Conservation (phyloP, 2,888 invertebrate genomes). For the Busseola fusca region DNA sequence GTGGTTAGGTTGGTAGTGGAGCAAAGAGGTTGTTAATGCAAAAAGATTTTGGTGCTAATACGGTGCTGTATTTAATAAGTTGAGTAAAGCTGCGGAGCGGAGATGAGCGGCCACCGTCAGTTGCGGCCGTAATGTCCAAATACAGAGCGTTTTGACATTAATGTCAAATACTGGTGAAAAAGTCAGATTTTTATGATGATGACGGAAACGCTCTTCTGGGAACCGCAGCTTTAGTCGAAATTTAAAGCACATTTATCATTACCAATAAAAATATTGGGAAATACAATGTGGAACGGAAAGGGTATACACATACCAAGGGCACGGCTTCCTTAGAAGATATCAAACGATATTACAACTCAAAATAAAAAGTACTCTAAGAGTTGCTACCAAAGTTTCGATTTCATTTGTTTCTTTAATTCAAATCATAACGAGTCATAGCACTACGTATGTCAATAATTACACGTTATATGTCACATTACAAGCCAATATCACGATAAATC, state of each 20-base stretch:
- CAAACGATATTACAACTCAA: too few relatives aligned
- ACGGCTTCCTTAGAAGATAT: too few relatives aligned
- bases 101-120: background rate
- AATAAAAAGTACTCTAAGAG: too few relatives aligned
- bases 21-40: conserved; percentile 12
- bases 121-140: background rate
- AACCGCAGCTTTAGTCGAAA: background rate
- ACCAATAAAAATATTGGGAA: background rate
- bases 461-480: too few relatives aligned
- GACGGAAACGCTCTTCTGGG: background rate
- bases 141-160: background rate
- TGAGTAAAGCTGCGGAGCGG: background rate
- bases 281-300: too few relatives aligned
- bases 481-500: too few relatives aligned
- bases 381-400: too few relatives aligned
- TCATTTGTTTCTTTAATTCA: too few relatives aligned
- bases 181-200: background rate
- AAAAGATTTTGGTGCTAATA: conserved; percentile 34
- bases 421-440: too few relatives aligned
- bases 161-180: background rate
- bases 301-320: too few relatives aligned
- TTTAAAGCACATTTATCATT: background rate
- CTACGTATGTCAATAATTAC: too few relatives aligned
- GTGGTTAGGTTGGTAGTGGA: conserved; percentile 25
- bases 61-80: conserved; percentile 16